These are phyloP conservation scores for Dicaeum eximium DNA, from an alignment of 2,113 vertebrate genomes.

Conservation along the genomic window DNA sequence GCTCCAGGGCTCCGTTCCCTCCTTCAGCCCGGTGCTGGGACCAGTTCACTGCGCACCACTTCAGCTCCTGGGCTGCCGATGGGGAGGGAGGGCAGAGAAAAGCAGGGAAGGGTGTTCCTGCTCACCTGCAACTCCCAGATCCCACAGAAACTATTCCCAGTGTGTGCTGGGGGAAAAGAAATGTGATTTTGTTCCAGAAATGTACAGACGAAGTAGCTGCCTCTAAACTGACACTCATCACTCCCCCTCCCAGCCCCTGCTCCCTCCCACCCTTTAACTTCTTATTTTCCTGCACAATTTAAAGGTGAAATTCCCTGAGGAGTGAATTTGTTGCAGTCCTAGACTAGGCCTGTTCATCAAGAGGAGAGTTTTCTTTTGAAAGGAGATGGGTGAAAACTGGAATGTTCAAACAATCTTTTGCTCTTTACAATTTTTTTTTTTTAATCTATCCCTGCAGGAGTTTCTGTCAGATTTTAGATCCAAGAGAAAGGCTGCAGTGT, in stretches of 20 bases:
- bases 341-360: neutral
- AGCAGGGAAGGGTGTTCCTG: neutral
- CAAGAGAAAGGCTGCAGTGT: neutral
- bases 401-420: neutral
- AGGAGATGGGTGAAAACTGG: neutral
- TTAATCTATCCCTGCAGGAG: neutral
- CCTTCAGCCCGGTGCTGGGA: neutral
- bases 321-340: neutral
- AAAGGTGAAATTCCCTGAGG: neutral
- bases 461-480: neutral
- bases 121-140: neutral
- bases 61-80: neutral
- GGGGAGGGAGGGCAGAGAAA: neutral
- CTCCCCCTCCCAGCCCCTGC: neutral
- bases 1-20: neutral
- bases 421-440: neutral
- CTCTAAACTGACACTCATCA: neutral
- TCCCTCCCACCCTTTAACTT: constrained; percentile 4
- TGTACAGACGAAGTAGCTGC: neutral
- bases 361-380: neutral
- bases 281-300: neutral
- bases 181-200: neutral
- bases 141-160: neutral
- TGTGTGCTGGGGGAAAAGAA: neutral
- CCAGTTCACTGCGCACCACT: neutral